These are phyloP conservation scores for Plagodis dolabraria DNA, from an alignment of 2,888 invertebrate species.

Conservation along the genomic window DNA sequence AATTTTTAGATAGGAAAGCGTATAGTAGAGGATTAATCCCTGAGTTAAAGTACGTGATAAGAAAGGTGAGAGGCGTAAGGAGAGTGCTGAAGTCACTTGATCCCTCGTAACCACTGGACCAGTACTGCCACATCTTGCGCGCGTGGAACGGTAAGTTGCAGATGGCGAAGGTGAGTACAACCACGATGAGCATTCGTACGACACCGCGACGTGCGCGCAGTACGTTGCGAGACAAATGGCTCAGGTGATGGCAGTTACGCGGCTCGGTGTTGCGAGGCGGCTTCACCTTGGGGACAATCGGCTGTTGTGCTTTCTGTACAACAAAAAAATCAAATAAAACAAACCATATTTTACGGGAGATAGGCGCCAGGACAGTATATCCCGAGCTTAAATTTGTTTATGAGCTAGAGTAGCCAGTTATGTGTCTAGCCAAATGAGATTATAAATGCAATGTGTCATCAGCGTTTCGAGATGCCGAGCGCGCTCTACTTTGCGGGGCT, in stretches of 20 bases:
- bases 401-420: too few relatives aligned
- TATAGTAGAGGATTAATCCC: conserved; percentile 96
- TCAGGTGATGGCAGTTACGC: conserved; percentile 86
- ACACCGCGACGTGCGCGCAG: conserved; percentile 92
- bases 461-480: too few relatives aligned
- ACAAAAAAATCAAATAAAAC: too few relatives aligned
- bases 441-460: too few relatives aligned
- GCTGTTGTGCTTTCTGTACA: conserved; percentile 45
- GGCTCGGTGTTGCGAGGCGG: conserved; percentile 66
- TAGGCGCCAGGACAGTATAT: too few relatives aligned
- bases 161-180: conserved; percentile 94
- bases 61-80: conserved; percentile 93
- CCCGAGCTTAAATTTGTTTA: too few relatives aligned
- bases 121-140: conserved; percentile 94
- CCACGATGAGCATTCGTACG: conserved; percentile 94
- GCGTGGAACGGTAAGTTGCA: conserved; percentile 96
- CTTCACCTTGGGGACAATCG: conserved; percentile 60
- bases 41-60: conserved; percentile 95
- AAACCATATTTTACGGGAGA: too few relatives aligned
- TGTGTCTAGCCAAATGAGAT: too few relatives aligned
- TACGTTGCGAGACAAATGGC: conserved; percentile 90
- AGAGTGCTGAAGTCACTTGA: conserved; percentile 90
- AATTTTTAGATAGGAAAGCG: conserved; percentile 93
- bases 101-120: conserved; percentile 89
- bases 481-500: too few relatives aligned